Evolutionary conservation across 1,140 invertebrate species (phyloP).

Genomic region (Oscheius sp.): DNA sequence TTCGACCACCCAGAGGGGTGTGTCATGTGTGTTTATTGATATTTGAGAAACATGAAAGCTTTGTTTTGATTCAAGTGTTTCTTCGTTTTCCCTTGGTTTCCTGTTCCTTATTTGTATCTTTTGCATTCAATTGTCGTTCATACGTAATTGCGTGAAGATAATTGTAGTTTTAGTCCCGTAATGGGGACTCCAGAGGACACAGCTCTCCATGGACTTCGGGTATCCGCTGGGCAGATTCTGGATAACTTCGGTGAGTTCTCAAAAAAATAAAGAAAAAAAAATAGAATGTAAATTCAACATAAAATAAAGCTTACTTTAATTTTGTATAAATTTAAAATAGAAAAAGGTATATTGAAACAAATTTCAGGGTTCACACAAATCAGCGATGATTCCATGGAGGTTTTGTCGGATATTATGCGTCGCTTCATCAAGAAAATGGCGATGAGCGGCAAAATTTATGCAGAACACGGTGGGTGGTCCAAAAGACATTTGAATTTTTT

Average conservation of each 20-base stretch:
- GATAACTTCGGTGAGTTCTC: background rate
- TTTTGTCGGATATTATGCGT: background rate
- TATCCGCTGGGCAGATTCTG: background rate
- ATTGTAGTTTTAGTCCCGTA: background rate
- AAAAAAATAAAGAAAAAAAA: no score
- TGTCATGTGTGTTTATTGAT: no score
- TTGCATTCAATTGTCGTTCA: no score
- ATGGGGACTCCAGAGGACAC: background rate
- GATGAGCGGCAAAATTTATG: conserved; percentile 1
- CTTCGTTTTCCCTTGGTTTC: no score
- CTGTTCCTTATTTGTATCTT: no score
- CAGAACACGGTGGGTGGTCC: conserved; percentile 8
- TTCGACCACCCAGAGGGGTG: no score
- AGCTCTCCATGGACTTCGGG: background rate
- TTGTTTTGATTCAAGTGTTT: no score
- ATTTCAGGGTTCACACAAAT: background rate
- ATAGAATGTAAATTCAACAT: no score
- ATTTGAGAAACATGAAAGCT: no score
- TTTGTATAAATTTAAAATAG: background rate
- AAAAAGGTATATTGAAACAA: background rate
- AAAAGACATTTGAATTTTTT: background rate
- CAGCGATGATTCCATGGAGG: background rate
- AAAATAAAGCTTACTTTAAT: no score
- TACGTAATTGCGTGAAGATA: no score
- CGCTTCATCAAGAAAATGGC: background rate